Percentiles rank a stretch among this genome's conserved stretches.
Conservation (phyloP, 35 echinoderm and acorn worm species). For the Hemicentrotus pulcherrimus region DNA sequence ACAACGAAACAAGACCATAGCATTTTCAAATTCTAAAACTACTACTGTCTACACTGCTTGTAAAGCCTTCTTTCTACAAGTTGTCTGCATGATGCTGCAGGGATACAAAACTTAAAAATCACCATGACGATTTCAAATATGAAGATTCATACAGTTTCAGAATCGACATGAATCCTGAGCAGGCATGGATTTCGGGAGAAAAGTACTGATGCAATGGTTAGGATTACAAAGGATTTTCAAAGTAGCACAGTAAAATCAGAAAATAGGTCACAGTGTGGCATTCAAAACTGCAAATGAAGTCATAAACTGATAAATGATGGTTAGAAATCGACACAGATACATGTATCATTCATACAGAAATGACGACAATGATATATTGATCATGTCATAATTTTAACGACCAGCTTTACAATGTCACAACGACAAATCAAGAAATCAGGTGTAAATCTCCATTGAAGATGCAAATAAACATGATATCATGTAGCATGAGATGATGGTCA, state of each 20-base stretch:
- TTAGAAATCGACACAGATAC: neutral
- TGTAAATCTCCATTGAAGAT: neutral
- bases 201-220: too few relatives aligned
- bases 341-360: neutral
- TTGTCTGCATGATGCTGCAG: neutral
- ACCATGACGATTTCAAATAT: neutral
- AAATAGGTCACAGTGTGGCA: neutral
- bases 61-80: neutral
- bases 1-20: neutral
- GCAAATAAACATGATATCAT: neutral
- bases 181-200: neutral
- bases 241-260: neutral
- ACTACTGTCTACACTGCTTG: neutral
- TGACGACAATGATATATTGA: neutral
- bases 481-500: neutral
- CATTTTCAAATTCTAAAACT: neutral
- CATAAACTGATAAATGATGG: neutral
- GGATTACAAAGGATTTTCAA: neutral
- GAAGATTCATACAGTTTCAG: neutral
- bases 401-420: neutral
- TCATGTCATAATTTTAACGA: neutral
- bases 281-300: slow-evolving; percentile 18
- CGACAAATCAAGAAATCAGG: neutral
- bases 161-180: neutral
- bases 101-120: neutral